Base-by-base conservation (phyloP, 2,113 vertebrate species). In the Lonchura striata region DNA sequence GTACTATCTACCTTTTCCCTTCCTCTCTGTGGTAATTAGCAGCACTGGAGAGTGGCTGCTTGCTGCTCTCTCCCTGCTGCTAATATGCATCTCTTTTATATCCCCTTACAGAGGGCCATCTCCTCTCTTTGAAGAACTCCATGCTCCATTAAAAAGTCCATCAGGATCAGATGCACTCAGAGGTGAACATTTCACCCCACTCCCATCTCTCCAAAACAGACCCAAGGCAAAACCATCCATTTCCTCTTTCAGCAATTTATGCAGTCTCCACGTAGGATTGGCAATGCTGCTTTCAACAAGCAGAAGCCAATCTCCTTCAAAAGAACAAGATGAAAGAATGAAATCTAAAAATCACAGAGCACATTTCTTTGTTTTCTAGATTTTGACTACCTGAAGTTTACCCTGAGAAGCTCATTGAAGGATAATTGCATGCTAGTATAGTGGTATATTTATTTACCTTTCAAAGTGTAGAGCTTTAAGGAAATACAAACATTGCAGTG, bases 131-230 rank as follows among this genome's bases (percentile, higher is more conserved):
- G 41, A 59, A 69, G 54, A 69, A 22, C 41, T 81, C 42, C 15
- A 6, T 44, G 13, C 15, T 33, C 25, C 18, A 68, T 56, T 50
- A 52, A 42, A n/a, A 82, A 28, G 5, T 66, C 72, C 23, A 5
- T 14, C 11, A 24, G 17, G 27, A 46, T 31, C 23, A 59, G 53
- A n/a, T 22, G 35, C 30, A 11, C 24, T 69, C 33, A 54, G 39
- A 81, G 50, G 23, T 46, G 28, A 59, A 27, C 25, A 7, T 53
- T 76, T 71, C 10, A 30, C 13, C 13, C 13, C 0, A 0, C 8
- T 31, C 41, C 30, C 3, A 5, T 63, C 46, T 80, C 23, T 77
- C 42, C 52, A 42, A 76, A 82, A 61, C 25, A 60, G 17, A 42
- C 11, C 13, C 11, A 77, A 91, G 23, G 42, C 35, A 59, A 84